Conservation (phyloP, 2,113 vertebrate genomes). For the Trematocara marginatum region DNA sequence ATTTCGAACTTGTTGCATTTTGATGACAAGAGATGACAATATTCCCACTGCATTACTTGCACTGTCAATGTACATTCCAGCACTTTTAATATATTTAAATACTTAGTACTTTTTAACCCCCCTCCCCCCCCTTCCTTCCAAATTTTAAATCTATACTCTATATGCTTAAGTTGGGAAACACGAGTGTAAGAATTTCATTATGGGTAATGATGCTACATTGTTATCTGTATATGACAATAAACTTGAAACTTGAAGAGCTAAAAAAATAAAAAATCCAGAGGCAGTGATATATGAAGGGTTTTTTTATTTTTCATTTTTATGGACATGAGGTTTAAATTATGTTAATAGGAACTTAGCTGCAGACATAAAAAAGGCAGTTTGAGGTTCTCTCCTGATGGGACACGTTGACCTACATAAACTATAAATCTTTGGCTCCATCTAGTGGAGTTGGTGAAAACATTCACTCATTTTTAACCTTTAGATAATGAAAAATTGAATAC, state of each 20-base stretch:
- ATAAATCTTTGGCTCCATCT: slow-evolving; percentile 16
- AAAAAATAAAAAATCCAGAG: not conserved
- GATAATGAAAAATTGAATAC: not conserved
- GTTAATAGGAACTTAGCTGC: not conserved
- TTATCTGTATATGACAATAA: no score
- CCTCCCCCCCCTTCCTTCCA: no score
- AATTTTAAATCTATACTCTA: no score
- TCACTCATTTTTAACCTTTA: not conserved
- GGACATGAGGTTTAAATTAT: not conserved
- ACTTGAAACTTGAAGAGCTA: not conserved
- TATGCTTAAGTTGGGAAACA: no score
- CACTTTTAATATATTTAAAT: no score
- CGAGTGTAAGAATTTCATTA: no score
- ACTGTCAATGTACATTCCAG: no score
- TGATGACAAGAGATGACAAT: not conserved
- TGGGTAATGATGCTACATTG: no score
- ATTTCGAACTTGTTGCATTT: not conserved
- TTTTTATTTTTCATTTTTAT: not conserved
- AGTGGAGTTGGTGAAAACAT: not conserved
- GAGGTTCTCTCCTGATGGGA: not conserved
- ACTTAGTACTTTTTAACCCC: no score
- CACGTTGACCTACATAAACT: not conserved
- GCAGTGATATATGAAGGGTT: not conserved
- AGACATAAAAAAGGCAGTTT: not conserved
- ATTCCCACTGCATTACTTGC: no score